These are phyloP conservation scores for Antennarius striatus DNA, from an alignment of 2,113 vertebrate species.

Conservation along the genomic window DNA sequence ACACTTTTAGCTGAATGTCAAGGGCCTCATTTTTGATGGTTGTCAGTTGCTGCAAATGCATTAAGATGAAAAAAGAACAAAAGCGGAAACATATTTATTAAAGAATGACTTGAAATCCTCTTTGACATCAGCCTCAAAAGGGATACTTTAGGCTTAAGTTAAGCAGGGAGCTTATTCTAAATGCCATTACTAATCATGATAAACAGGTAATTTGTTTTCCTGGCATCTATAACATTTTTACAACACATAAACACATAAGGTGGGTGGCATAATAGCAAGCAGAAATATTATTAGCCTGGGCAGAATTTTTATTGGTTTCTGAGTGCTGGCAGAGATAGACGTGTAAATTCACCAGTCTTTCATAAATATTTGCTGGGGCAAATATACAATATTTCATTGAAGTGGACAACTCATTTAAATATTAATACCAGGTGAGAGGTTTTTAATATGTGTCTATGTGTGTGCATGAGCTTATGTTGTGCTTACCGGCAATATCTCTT, in stretches of 20 bases:
- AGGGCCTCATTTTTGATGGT: conserved; percentile 89
- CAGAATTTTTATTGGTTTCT: conserved; percentile 58
- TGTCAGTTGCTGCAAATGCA: conserved; percentile 66
- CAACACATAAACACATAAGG: conserved; percentile 52
- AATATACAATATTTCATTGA: conserved; percentile 75
- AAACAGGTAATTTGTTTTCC: conserved; percentile 46
- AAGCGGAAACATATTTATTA: neutral
- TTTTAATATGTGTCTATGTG: conserved; percentile 23
- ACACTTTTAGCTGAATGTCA: conserved; percentile 97
- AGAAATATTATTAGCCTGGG: conserved; percentile 51
- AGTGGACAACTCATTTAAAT: conserved; percentile 82
- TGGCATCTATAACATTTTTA: conserved; percentile 48
- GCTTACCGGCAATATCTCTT: conserved; percentile 94
- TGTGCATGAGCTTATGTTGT: conserved; percentile 27
- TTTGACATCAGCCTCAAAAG: neutral
- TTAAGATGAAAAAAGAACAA: conserved; percentile 11
- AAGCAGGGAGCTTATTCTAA: conserved; percentile 18
- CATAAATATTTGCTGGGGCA: conserved; percentile 70
- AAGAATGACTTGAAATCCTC: neutral
- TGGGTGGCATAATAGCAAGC: conserved; percentile 44
- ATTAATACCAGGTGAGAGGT: conserved; percentile 73
- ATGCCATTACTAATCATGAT: conserved; percentile 22
- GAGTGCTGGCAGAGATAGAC: conserved; percentile 46
- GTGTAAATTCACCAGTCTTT: conserved; percentile 61
- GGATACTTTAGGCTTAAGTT: conserved; percentile 2